These are phyloP conservation scores for Papilio polyxenes DNA, from an alignment of 1,140 invertebrate genomes.

Conservation along the genomic window DNA sequence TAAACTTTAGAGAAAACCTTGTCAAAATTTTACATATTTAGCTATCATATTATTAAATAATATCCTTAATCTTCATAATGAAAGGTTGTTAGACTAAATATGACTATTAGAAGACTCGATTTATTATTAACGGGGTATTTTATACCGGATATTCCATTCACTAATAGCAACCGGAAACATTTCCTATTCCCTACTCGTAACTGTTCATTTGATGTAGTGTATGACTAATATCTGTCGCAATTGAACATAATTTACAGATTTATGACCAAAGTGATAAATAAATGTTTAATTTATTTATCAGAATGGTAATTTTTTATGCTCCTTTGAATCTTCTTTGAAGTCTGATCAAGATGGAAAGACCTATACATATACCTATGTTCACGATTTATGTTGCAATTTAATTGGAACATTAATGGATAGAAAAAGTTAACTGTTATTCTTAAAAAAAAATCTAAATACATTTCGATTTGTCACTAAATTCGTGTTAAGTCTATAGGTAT, in stretches of 20 bases:
- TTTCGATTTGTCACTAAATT: neutral
- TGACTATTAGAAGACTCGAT: neutral
- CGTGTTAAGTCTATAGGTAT: neutral
- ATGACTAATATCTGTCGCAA: neutral
- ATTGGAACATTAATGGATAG: no score
- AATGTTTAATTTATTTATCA: neutral
- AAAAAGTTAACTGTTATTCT: neutral
- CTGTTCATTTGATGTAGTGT: neutral
- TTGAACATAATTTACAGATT: constrained; percentile 5
- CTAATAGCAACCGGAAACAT: constrained; percentile 30
- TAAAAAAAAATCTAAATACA: neutral
- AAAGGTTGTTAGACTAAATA: neutral
- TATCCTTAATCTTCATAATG: no score
- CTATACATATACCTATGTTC: no score
- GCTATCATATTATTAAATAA: no score
- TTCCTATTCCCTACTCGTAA: constrained; percentile 32
- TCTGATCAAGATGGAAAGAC: no score
- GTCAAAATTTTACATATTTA: no score
- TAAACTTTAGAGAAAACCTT: no score
- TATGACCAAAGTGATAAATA: neutral
- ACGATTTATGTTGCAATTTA: no score
- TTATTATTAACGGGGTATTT: neutral
- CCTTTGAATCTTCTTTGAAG: neutral
- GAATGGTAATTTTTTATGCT: neutral
- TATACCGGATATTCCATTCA: constrained; percentile 19